These are phyloP conservation scores for Acanthochromis polyacanthus DNA, from an alignment of 2,113 vertebrate species.

Conservation along the genomic window DNA sequence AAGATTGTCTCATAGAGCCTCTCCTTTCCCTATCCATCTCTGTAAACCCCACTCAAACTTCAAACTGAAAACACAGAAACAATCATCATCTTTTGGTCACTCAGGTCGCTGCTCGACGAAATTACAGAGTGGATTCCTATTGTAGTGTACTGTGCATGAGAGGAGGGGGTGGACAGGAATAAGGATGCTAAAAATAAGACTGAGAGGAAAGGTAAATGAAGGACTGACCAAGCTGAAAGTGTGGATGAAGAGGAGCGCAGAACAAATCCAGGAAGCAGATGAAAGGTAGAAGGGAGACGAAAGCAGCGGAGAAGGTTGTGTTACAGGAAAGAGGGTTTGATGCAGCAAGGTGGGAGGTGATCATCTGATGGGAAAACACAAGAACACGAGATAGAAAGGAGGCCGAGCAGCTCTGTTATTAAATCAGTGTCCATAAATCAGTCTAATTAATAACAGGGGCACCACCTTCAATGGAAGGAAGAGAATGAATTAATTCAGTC, in stretches of 20 bases:
- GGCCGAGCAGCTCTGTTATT: too few relatives aligned
- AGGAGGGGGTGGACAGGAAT: background rate
- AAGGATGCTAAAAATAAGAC: background rate
- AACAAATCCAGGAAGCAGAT: background rate
- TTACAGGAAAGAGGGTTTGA: background rate
- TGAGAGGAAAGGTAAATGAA: too few relatives aligned
- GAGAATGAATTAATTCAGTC: too few relatives aligned
- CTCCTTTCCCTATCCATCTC: background rate
- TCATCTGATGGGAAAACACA: background rate
- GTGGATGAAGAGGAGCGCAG: background rate
- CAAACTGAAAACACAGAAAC: slow-evolving; percentile 2
- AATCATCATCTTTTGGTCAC: background rate
- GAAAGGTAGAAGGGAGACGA: background rate
- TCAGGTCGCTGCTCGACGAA: slow-evolving; percentile 20
- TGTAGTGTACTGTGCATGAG: background rate
- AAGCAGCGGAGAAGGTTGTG: background rate
- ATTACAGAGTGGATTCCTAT: background rate
- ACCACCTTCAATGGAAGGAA: too few relatives aligned
- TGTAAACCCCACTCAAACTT: background rate
- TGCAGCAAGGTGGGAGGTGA: background rate
- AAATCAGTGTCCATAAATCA: too few relatives aligned
- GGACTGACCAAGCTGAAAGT: background rate
- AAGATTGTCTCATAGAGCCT: background rate
- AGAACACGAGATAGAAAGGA: background rate
- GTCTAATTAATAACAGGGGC: too few relatives aligned